Percentiles rank a stretch among this genome's conserved stretches.
Conservation (phyloP, 2,113 vertebrate species). For the cat (Felis catus) region DNA sequence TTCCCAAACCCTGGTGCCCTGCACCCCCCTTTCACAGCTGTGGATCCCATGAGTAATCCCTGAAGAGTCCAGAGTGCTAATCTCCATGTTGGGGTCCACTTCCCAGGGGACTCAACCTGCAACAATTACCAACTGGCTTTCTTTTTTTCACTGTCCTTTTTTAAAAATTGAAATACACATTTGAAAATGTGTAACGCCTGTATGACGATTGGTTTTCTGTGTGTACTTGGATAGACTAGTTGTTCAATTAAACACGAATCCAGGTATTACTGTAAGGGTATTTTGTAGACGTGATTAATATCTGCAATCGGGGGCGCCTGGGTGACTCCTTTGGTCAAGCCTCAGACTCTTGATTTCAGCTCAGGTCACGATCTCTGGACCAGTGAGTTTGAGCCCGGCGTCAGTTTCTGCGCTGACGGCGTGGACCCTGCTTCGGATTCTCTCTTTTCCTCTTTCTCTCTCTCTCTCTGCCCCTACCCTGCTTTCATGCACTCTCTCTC, state of each 20-base stretch:
- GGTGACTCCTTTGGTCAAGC: no score
- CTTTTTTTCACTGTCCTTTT: neutral
- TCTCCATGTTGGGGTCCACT: no score
- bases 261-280: neutral
- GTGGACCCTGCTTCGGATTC: no score
- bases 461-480: no score
- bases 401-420: no score
- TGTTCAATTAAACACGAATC: neutral
- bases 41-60: neutral
- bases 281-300: neutral
- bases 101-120: neutral
- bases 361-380: no score
- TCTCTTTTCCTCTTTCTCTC: no score
- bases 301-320: no score
- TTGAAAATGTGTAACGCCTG: neutral
- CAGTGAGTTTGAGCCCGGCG: no score
- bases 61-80: neutral
- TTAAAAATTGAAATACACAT: neutral
- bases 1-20: neutral
- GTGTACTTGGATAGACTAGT: neutral
- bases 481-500: no score
- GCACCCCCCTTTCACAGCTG: fast-evolving
- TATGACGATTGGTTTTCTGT: neutral
- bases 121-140: neutral
- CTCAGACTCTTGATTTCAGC: no score